Evolutionary conservation across 2,888 invertebrate species (phyloP).

Genomic region (Steinernema hermaphroditum): DNA sequence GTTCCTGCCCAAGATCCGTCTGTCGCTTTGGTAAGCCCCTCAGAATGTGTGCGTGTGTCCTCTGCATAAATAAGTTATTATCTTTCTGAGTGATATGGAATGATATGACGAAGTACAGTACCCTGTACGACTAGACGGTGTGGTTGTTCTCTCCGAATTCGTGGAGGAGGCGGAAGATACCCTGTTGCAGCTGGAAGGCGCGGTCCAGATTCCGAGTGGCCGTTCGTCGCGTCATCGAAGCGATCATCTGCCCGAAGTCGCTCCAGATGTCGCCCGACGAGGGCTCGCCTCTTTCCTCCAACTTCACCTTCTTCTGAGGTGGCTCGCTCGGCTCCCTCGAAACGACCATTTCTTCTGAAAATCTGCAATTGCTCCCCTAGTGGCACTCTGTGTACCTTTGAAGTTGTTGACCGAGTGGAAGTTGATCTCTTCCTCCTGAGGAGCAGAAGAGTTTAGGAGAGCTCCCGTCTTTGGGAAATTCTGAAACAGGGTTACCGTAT

Average conservation of each 20-base stretch:
- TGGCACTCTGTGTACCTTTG: no score
- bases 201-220: not conserved
- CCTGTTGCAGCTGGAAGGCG: slow-evolving; percentile 5
- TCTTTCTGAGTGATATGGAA: not conserved
- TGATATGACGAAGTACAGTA: slow-evolving; percentile 10
- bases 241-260: slow-evolving; percentile 6
- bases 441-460: not conserved
- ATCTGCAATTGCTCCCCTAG: no score
- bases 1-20: slow-evolving; percentile 19
- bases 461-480: not conserved
- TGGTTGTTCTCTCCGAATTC: not conserved
- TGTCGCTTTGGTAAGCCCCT: slow-evolving; percentile 20
- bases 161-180: slow-evolving; percentile 13
- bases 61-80: slow-evolving; percentile 26
- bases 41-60: slow-evolving; percentile 17
- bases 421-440: not conserved
- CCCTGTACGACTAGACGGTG: not conserved
- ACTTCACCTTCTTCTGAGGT: not conserved
- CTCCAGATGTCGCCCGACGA: slow-evolving; percentile 7
- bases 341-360: no score
- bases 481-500: no score
- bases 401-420: not conserved
- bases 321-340: slow-evolving; percentile 13
- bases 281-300: not conserved
- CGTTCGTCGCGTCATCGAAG: slow-evolving; percentile 12